A percentile compares a stretch with the other conserved stretches of the same genome.
phyloP scores from a whole-genome alignment of 2,888 invertebrate species.

The Loripinus fragilis region DNA sequence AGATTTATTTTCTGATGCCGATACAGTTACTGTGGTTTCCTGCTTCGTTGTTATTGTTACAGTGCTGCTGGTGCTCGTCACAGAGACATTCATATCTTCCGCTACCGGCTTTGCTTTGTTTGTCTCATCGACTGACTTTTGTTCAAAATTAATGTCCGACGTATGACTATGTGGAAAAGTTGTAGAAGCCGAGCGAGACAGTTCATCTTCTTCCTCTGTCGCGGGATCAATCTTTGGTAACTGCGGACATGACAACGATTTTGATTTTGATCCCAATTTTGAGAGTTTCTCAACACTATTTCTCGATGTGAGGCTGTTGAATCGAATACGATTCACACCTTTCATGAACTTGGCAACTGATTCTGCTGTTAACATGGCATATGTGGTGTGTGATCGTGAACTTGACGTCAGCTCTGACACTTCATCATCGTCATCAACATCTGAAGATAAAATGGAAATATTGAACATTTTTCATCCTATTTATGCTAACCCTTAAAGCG shows the following conservation, averaged over 20 bases:
- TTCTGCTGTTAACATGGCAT: slow-evolving; percentile 69
- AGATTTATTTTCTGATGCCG: slow-evolving; percentile 4
- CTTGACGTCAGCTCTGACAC: slow-evolving; percentile 66
- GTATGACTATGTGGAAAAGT: background rate
- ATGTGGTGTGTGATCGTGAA: slow-evolving; percentile 26
- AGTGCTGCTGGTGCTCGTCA: slow-evolving; percentile 41
- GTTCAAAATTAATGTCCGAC: background rate
- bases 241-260: slow-evolving; percentile 70
- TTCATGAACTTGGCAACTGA: slow-evolving; percentile 80
- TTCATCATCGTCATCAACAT: slow-evolving; percentile 64
- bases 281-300: slow-evolving; percentile 49
- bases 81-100: slow-evolving; percentile 25
- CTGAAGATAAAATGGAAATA: slow-evolving; percentile 8
- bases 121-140: background rate
- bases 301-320: slow-evolving; percentile 71
- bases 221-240: slow-evolving; percentile 57
- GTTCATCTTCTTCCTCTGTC: slow-evolving; percentile 48
- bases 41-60: slow-evolving; percentile 44
- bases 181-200: slow-evolving; percentile 56
- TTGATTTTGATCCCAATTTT: slow-evolving; percentile 46
- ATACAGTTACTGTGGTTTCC: slow-evolving; percentile 26
- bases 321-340: slow-evolving; percentile 79
- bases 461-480: no score
- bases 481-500: no score
- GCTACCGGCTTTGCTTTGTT: background rate